phyloP scores from a whole-genome alignment of 2,888 invertebrate genomes.

The Shargacucullia verbasci region DNA sequence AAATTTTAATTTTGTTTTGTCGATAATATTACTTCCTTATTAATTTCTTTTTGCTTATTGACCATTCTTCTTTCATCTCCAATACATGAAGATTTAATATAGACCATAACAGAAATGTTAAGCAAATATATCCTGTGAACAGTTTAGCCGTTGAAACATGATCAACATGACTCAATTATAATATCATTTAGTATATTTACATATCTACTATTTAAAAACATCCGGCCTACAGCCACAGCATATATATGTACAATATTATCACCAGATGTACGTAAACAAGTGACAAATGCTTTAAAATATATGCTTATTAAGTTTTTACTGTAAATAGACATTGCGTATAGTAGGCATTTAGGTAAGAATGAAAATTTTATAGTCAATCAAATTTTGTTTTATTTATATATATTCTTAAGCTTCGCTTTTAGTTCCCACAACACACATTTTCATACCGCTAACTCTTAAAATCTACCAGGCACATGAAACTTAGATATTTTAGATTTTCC shows the following conservation, averaged over 20 bases:
- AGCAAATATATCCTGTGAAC: background rate
- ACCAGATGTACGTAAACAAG: conserved; percentile 34
- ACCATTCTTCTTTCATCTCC: too few relatives aligned
- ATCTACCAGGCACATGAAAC: too few relatives aligned
- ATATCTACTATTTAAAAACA: conserved; percentile 30
- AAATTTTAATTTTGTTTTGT: too few relatives aligned
- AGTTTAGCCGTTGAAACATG: background rate
- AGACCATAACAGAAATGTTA: too few relatives aligned
- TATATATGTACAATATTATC: conserved; percentile 42
- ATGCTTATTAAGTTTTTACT: conserved; percentile 6
- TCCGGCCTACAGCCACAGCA: conserved; percentile 38
- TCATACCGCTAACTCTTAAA: too few relatives aligned
- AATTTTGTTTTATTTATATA: conserved; percentile 15
- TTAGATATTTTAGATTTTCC: too few relatives aligned
- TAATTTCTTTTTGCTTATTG: too few relatives aligned
- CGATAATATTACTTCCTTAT: too few relatives aligned
- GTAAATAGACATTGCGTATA: conserved; percentile 4
- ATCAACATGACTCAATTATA: conserved; percentile 4
- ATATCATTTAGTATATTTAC: conserved; percentile 16
- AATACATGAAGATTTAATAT: too few relatives aligned
- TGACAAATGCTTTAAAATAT: conserved; percentile 30
- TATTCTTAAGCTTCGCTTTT: too few relatives aligned
- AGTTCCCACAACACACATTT: too few relatives aligned
- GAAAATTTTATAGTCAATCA: background rate
- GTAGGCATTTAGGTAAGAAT: background rate